phyloP scores from a whole-genome alignment of 2,113 vertebrate genomes.

The Zosterops japonicus region DNA sequence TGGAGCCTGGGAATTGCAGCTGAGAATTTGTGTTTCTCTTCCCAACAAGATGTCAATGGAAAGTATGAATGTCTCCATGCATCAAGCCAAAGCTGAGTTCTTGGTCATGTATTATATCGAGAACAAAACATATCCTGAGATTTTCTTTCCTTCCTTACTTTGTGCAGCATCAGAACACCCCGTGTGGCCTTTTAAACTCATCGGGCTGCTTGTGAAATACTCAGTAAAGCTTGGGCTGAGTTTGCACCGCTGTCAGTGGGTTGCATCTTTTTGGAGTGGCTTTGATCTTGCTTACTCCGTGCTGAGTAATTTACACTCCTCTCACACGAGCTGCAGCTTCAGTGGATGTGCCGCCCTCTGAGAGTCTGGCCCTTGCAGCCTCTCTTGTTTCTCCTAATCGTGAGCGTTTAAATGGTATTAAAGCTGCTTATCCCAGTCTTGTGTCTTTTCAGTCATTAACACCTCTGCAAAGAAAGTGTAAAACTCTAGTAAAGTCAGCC shows the following conservation, averaged over 20 bases:
- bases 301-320: conserved; percentile 38
- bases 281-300: conserved; percentile 2
- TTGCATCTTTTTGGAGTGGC: background rate
- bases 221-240: background rate
- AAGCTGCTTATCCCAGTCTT: background rate
- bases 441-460: conserved; percentile 16
- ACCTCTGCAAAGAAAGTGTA: conserved; percentile 16
- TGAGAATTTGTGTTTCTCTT: background rate
- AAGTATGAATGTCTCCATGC: background rate
- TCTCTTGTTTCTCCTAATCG: background rate
- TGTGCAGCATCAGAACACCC: background rate
- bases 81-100: background rate
- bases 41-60: background rate
- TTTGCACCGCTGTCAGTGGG: background rate
- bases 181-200: conserved; percentile 6
- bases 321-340: conserved; percentile 23
- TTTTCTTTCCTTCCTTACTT: background rate
- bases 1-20: background rate
- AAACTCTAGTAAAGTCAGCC: background rate
- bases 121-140: background rate
- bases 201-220: background rate
- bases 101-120: background rate
- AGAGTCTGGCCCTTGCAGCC: background rate
- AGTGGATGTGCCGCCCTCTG: background rate
- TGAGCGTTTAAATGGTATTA: background rate